Evolutionary conservation across 2,888 invertebrate genomes (phyloP).

Genomic region (Resseliella maxima): DNA sequence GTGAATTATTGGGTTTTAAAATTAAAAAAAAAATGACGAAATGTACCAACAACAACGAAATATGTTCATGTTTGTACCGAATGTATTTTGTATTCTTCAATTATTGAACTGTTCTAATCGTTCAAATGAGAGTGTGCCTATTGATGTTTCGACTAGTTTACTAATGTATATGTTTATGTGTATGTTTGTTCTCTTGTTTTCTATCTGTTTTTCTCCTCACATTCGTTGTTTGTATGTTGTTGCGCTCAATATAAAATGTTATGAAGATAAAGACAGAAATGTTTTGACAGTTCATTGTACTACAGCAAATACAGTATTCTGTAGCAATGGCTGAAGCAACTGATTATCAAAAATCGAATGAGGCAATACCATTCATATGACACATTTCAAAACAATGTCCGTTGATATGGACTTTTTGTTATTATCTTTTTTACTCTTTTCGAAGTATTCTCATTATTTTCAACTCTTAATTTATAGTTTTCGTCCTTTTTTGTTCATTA

Average conservation of each 20-base stretch:
- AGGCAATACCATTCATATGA: not conserved
- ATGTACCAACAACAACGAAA: not conserved
- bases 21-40: not conserved
- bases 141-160: not conserved
- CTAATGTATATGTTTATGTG: not conserved
- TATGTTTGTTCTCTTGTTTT: not conserved
- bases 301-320: not conserved
- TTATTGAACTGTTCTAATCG: constrained; percentile 43
- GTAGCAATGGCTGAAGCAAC: constrained; percentile 3
- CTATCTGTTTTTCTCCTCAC: constrained; percentile 14
- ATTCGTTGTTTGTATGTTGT: not conserved
- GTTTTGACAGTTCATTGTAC: constrained; percentile 10
- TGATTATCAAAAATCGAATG: not conserved
- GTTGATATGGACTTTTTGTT: not conserved
- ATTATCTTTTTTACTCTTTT: not conserved
- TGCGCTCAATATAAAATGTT: not conserved
- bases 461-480: no score
- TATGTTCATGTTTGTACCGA: not conserved
- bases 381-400: no score
- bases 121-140: constrained; percentile 7
- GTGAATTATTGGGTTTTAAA: no score
- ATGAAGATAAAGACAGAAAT: constrained; percentile 36
- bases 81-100: not conserved
- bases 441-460: not conserved
- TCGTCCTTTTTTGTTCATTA: no score